Base-by-base conservation (phyloP, 2,888 invertebrate species). In the Petrophora chlorosata region DNA sequence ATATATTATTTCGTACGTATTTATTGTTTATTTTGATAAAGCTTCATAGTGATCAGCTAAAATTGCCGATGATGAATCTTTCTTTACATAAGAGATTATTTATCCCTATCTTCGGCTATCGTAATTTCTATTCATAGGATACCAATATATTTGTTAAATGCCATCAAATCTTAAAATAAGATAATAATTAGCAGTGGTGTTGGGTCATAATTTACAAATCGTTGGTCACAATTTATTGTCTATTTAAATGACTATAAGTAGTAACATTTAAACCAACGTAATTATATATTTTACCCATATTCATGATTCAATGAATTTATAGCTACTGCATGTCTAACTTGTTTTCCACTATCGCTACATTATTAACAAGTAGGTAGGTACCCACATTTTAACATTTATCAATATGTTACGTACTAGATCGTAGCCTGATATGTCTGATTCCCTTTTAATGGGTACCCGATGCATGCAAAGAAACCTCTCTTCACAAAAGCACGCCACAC, bases 11-110 rank as follows among this genome's bases (percentile, higher is more conserved):
- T 23, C 82, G 82, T 86, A 86, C 82, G 82, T 85, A 83, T 32
- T 41, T 83, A 76, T 77, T 78, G 76, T 64, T 85, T 85, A 84
- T 82, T 78, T 72, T 19, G 68, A 79, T 86, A 85, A 87, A 87
- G 85, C 86, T 85, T 85, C 71, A 13, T 33, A 47, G 62, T 74
- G 57, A 52, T 67, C 67, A 63, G 56, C 61, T 41, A 41, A 65
- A 58, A 59, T 46, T 56, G 50, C 63, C 63, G 61, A 60, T 61
- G 58, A 41, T 29, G 16, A 26, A n/a, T 17, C 5, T 17, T n/a
- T 5, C 1, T 39, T 12, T 13, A 15, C n/a, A 26, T 5, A 8
- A 35, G 3, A 3, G 22, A 14, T 10, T n/a, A 13, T 4, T 15
- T 30, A 15, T 7, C 5, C 8, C n/a, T n/a, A n/a, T n/a, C 23